Conservation (phyloP, 2,113 vertebrate genomes). For the Lycaon pictus region DNA sequence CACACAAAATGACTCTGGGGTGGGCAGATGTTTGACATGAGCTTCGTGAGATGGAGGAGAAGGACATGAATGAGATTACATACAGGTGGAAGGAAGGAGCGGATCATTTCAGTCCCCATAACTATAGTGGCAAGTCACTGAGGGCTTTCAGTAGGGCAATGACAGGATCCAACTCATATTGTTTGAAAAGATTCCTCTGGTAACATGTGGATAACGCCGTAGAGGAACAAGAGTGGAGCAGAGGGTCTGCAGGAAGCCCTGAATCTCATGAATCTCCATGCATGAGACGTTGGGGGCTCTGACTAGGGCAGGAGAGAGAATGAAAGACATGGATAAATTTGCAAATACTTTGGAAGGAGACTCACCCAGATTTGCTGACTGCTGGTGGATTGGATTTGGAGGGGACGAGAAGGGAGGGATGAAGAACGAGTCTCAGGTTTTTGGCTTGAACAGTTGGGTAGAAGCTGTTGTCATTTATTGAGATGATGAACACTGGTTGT, state of each 20-base stretch:
- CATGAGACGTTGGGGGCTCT: background rate
- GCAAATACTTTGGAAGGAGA: background rate
- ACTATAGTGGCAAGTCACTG: background rate
- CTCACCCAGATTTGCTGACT: background rate
- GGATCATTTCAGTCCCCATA: background rate
- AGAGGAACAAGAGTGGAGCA: background rate
- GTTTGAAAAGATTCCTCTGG: background rate
- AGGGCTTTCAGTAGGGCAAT: background rate
- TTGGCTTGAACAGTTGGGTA: background rate
- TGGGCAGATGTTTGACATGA: background rate
- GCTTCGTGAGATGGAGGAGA: background rate
- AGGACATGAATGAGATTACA: rapidly evolving
- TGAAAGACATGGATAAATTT: background rate
- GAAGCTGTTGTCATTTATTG: background rate
- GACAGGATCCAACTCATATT: background rate
- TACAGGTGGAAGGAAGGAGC: background rate
- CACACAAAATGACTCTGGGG: no score
- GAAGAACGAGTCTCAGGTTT: background rate
- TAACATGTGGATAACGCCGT: no score
- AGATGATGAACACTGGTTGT: background rate
- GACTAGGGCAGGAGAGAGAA: background rate
- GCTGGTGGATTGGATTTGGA: background rate
- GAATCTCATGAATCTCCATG: no score
- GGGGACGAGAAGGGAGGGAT: no score
- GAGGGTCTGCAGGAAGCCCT: background rate